Evolutionary conservation across 2,888 invertebrate species (phyloP), one percentile per base, ranked within the genome.

Genomic region (Blastobasis adustella): DNA sequence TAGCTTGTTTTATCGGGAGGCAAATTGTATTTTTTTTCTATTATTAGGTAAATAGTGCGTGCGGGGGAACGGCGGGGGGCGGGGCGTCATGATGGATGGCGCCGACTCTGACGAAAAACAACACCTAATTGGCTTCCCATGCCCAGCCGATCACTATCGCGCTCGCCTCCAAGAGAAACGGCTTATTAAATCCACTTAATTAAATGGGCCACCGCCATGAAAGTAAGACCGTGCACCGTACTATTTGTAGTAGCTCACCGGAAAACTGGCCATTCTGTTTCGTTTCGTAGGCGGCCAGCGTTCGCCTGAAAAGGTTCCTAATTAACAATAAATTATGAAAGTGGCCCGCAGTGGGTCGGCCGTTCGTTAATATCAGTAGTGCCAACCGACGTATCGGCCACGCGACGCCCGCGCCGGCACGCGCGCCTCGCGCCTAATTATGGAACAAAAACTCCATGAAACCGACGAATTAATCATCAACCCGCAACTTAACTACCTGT

Each of bases 361-460:
- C 67, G 73, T 70, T 78, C 68, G 75, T 74, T 75, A 78, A 76
- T 73, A 69, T 67, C 66, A 62, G 68, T 73, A 68, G 39, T 49
- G 42, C 36, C 36, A 49, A 60, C 75, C 72, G 76, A 74, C 71
- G 71, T 70, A 73, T 65, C 62, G 69, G 70, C 76, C 85, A 82
- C 82, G 85, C 82, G 69, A 69, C 72, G 77, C 76, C 73, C 67
- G 72, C 58, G 59, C 53, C 7, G 7, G 48, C 45, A 23, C 23
- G 23, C 41, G 10, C 65, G 56, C 56, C 69, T 69, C 63, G 58
- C 63, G 63, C 70, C 75, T 85, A 80, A 85, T 84, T 84, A 79
- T 80, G 74, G 64, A 78, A 85, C 83, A 83, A 84, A 84, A 85
- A 78, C 75, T 78, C 72, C 79, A 79, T 79, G 80, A 76, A 82